These are phyloP conservation scores for Semibalanus balanoides DNA, from an alignment of 1,140 invertebrate genomes.

Conservation along the genomic window DNA sequence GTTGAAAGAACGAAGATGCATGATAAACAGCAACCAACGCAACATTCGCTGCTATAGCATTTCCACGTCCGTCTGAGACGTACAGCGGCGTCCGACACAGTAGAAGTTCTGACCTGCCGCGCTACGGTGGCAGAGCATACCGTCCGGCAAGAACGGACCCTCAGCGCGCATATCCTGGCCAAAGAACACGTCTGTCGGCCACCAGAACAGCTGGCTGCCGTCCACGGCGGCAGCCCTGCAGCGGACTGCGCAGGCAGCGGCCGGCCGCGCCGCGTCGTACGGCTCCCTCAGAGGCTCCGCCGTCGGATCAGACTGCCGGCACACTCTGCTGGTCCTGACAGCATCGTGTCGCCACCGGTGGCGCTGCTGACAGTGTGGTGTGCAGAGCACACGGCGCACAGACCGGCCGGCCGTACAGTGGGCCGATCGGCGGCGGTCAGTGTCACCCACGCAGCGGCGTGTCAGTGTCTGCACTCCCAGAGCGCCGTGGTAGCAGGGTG, in stretches of 20 bases:
- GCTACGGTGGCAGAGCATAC: not conserved
- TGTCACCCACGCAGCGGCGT: not conserved
- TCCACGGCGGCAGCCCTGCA: not conserved
- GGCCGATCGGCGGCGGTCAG: not conserved
- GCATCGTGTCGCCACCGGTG: not conserved
- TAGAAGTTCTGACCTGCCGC: not conserved
- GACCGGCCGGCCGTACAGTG: not conserved
- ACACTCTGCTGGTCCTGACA: not conserved
- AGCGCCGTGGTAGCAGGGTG: not conserved
- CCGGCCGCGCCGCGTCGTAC: not conserved
- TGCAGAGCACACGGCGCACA: not conserved
- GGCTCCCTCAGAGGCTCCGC: not conserved
- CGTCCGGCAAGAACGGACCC: not conserved
- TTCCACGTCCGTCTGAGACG: not conserved
- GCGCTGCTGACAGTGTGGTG: not conserved
- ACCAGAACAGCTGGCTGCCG: not conserved
- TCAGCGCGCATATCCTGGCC: not conserved
- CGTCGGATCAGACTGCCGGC: not conserved
- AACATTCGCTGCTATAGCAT: too few species aligned
- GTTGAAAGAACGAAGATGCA: too few species aligned
- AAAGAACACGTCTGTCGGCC: not conserved
- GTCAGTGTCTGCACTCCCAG: not conserved
- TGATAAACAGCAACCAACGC: too few species aligned
- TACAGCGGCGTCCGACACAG: not conserved
- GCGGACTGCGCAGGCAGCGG: not conserved